Evolutionary conservation across 2,797 vertebrate genomes (phyloP), one percentile per base, ranked within the genome.

Genomic region (Enteromius radiatus): DNA sequence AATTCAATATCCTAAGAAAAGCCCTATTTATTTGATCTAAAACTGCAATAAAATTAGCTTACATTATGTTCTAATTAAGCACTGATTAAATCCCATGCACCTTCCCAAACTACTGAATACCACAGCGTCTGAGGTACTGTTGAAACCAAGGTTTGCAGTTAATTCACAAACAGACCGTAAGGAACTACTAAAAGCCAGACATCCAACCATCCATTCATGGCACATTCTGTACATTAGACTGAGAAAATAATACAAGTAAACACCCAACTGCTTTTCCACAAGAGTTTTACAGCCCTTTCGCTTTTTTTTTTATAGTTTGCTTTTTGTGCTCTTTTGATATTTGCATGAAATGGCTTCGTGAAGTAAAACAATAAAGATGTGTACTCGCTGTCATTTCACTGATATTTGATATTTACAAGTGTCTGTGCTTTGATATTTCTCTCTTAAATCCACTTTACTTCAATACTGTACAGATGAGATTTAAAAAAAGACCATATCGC

Each of bases 91-190:
- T 67, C 49, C 26, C 23, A 49, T 41, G 69, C 54, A 63, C 9
- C 47, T 45, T 12, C 63, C 23, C 19, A 73, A 84, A 76, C 64
- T 70, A 84, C 41, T 21, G 75, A 76, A 86, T 70, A 76, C 36
- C 63, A 54, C 36, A 71, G 76, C 41, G 15, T 65, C 41, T 74
- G 82, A 78, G 85, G 78, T 81, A 84, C 28, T 9, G 74, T 59
- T 84, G 81, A 84, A 52, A 86, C 11, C 28, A 69, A 82, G 69
- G 80, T 82, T 78, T 85, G 78, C 26, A 63, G 73, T 76, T 76
- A 15, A 43, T 43, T 59, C 69, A 75, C 77, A 61, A 11, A 43
- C 36, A 59, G 49, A 75, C 41, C n/a, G 12, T 67, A 26, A 15
- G 41, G 68, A 38, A 67, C 64, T 56, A 74, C 64, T 65, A 56